These are phyloP conservation scores for Decapterus maruadsi DNA, from an alignment of 2,797 vertebrate genomes.

Conservation along the genomic window DNA sequence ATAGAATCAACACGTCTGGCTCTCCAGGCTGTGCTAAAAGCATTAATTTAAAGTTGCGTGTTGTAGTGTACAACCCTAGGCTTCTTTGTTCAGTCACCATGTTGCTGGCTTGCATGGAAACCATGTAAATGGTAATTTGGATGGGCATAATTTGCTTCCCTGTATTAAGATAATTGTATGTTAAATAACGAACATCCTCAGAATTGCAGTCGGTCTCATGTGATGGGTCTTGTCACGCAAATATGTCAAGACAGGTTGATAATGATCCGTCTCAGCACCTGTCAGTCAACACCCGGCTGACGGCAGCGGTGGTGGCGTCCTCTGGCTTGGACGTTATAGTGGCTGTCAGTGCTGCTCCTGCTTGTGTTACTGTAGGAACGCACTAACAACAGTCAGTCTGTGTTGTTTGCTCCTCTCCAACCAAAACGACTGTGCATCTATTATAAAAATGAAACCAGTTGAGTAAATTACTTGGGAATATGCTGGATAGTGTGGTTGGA, in stretches of 20 bases:
- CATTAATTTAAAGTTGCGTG: slow-evolving; percentile 59
- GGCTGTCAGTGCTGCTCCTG: slow-evolving; percentile 20
- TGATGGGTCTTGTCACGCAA: slow-evolving; percentile 66
- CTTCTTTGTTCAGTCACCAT: slow-evolving; percentile 63
- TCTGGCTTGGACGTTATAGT: slow-evolving; percentile 25
- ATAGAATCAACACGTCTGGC: slow-evolving; percentile 5
- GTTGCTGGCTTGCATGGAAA: slow-evolving; percentile 70
- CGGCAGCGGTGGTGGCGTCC: slow-evolving; percentile 19
- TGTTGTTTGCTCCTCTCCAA: slow-evolving; percentile 13
- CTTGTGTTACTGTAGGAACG: slow-evolving; percentile 2
- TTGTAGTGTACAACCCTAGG: slow-evolving; percentile 45
- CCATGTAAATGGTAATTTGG: slow-evolving; percentile 63
- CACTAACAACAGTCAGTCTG: slow-evolving; percentile 2
- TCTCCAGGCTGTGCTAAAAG: slow-evolving; percentile 36
- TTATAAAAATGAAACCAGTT: slow-evolving; percentile 35
- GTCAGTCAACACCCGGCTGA: slow-evolving; percentile 64
- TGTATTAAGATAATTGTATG: slow-evolving; percentile 81
- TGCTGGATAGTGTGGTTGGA: slow-evolving; percentile 28
- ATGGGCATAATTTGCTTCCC: slow-evolving; percentile 68
- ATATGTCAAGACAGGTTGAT: slow-evolving; percentile 63
- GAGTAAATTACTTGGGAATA: slow-evolving; percentile 41
- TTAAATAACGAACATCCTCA: slow-evolving; percentile 73
- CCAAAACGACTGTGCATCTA: slow-evolving; percentile 28
- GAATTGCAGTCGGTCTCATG: slow-evolving; percentile 63
- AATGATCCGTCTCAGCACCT: slow-evolving; percentile 71